Evolutionary conservation across 1,140 invertebrate genomes (phyloP).

Genomic region (Danaus plexippus): DNA sequence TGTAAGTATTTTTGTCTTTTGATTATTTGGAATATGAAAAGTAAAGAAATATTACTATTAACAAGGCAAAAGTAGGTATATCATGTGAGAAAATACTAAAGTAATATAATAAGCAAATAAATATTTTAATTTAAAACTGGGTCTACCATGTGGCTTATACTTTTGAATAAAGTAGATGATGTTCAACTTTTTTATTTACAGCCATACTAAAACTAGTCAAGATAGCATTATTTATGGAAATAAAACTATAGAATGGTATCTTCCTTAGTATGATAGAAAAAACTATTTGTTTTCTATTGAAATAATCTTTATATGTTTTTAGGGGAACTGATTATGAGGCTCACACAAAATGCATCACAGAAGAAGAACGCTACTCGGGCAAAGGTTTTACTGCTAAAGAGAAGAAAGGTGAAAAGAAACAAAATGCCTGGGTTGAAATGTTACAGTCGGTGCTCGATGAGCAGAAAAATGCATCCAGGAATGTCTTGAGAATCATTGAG

Average conservation of each 20-base stretch:
- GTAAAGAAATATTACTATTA: neutral
- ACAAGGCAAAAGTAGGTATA: too few relatives aligned
- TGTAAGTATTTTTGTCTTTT: slow-evolving; percentile 70
- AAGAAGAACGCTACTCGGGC: slow-evolving; percentile 91
- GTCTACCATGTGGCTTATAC: too few relatives aligned
- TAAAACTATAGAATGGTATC: too few relatives aligned
- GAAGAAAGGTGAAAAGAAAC: slow-evolving; percentile 93
- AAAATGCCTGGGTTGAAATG: slow-evolving; percentile 89
- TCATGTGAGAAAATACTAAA: too few relatives aligned
- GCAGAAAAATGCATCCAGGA: slow-evolving; percentile 70
- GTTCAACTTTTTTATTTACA: neutral
- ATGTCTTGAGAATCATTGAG: slow-evolving; percentile 78
- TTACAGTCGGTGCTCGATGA: slow-evolving; percentile 81
- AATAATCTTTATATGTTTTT: slow-evolving; percentile 39
- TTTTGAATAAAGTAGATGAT: neutral
- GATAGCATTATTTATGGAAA: slow-evolving; percentile 10
- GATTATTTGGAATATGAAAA: slow-evolving; percentile 1
- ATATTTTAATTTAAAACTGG: too few relatives aligned
- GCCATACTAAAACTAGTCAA: neutral
- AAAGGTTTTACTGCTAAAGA: slow-evolving; percentile 85
- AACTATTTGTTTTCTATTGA: too few relatives aligned
- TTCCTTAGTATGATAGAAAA: too few relatives aligned
- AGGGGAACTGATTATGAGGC: slow-evolving; percentile 84
- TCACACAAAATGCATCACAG: slow-evolving; percentile 93
- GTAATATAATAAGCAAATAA: too few relatives aligned